Base-by-base conservation (phyloP, 2,888 invertebrate genomes). In the Belgica antarctica region DNA sequence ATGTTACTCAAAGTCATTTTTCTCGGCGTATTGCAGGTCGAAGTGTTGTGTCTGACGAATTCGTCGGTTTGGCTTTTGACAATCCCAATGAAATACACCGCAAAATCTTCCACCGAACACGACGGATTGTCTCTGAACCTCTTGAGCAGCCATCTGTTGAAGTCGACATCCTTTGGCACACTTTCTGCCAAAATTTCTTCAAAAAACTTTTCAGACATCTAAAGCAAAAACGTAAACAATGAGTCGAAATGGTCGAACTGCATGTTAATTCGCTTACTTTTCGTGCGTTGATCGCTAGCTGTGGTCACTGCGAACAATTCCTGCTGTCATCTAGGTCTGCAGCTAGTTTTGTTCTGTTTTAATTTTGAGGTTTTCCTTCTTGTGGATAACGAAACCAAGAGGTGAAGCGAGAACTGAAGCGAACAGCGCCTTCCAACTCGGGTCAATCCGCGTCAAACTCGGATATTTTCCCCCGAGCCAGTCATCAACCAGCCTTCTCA, bases 11-110 rank as follows among this genome's bases (percentile, higher is more conserved):
- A 12, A 10, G 63, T 15, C 15, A 41, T 8, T 57, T 73, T 72
- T 66, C 71, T 61, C 28, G 73, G 73, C 68, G 73, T 73, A 62
- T 73, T 73, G 62, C 73, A 73, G 41, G 72, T 46, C 47, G 73
- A 73, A 69, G 73, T 70, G 70, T 71, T 71, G 70, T 70, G 70
- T 62, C 71, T 73, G 17, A 72, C 70, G 70, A 73, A 73, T 66
- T 79, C 78, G 71, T 84, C 83, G 36, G 85, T 85, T 75, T 84
- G 83, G 73, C 78, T 82, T 62, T 85, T 80, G 72, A 86, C 75
- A 75, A 81, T 83, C 24, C 84, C 82, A 72, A 86, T 76, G 75
- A 83, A 86, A 75, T 82, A 83, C n/a, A 83, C 78, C 31, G 84
- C 83, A 76, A 86, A 86, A 72, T 85, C 85, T 69, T 80, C 79